phyloP scores from a whole-genome alignment of 2,113 vertebrate species.

The Dipodomys merriami region DNA sequence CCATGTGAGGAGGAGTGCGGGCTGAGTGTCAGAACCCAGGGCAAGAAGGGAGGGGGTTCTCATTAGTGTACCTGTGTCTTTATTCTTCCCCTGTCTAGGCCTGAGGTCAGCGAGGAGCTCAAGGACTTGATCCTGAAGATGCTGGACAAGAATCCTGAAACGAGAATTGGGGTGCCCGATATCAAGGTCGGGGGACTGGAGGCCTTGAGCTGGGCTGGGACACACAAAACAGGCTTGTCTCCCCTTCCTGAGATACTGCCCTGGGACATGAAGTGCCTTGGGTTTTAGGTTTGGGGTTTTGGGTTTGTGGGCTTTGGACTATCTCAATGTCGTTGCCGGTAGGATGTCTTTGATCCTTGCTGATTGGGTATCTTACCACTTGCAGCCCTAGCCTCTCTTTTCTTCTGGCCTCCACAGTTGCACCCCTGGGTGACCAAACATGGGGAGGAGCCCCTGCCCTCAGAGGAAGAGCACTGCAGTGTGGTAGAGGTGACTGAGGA shows the following conservation, averaged over 20 bases:
- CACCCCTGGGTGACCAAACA: constrained; percentile 94
- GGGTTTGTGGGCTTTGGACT: background rate
- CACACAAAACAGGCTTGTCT: background rate
- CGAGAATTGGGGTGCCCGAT: constrained; percentile 93
- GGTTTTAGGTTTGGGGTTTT: background rate
- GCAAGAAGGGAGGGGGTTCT: background rate
- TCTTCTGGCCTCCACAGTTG: constrained; percentile 82
- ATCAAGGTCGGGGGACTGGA: constrained; percentile 91
- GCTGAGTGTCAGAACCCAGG: background rate
- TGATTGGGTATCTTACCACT: background rate
- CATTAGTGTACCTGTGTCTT: background rate
- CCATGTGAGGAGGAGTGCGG: background rate
- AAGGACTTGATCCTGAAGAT: constrained; percentile 92
- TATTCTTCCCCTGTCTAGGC: constrained; percentile 83
- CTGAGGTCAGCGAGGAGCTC: constrained; percentile 90
- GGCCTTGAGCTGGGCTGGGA: background rate
- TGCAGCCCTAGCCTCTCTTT: background rate
- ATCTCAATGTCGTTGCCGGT: background rate
- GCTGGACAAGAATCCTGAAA: constrained; percentile 97
- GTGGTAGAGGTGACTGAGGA: constrained; percentile 98
- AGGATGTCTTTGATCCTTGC: background rate
- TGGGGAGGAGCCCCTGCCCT: constrained; percentile 90
- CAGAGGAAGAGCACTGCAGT: constrained; percentile 96
- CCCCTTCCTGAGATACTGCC: background rate
- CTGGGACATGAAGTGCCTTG: no score